These are phyloP conservation scores for Thamnophis sirtalis DNA, from an alignment of 2,113 vertebrate species.

Conservation along the genomic window DNA sequence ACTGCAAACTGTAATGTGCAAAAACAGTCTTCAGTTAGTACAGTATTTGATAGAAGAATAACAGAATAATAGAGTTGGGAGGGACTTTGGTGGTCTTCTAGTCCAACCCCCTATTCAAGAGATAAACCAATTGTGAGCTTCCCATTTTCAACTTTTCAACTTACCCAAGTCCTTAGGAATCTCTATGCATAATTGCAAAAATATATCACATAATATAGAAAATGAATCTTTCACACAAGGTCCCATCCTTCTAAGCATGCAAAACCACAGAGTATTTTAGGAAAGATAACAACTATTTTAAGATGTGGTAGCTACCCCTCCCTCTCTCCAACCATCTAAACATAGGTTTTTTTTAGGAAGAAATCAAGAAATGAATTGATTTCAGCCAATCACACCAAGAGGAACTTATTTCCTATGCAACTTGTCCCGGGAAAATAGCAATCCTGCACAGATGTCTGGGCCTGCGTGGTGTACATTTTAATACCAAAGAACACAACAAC, in stretches of 20 bases:
- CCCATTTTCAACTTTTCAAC: not conserved
- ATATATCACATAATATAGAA: not conserved
- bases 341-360: constrained; percentile 45
- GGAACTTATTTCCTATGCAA: constrained; percentile 78
- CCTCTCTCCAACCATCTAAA: not conserved
- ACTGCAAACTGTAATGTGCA: not conserved
- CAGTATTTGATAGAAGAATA: not conserved
- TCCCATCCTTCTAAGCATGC: not conserved
- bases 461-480: constrained; percentile 85
- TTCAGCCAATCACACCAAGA: constrained; percentile 65
- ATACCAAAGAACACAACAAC: constrained; percentile 90
- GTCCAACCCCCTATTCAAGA: not conserved
- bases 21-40: not conserved
- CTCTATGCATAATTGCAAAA: not conserved
- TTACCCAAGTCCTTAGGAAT: not conserved
- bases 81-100: not conserved
- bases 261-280: fast-evolving
- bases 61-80: not conserved
- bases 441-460: constrained; percentile 81
- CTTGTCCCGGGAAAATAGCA: constrained; percentile 78
- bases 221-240: not conserved
- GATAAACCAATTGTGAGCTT: not conserved
- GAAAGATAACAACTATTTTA: not conserved
- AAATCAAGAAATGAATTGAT: constrained; percentile 56
- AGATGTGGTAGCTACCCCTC: not conserved